These are phyloP conservation scores for Drosophila sproati DNA, from an alignment of 1,140 invertebrate species.

Conservation along the genomic window DNA sequence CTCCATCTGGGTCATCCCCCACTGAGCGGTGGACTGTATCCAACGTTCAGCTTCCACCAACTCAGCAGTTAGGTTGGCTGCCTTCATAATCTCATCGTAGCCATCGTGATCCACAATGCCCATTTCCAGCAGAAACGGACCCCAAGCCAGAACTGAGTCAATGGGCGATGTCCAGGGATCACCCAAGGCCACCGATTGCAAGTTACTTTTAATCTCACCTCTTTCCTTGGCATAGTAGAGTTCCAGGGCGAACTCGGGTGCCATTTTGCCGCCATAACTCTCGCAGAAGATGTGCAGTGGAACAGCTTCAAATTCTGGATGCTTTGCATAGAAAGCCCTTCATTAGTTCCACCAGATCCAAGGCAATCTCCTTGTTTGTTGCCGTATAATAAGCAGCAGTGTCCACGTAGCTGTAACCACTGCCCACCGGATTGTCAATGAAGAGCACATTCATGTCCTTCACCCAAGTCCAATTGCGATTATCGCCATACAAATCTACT, in stretches of 20 bases:
- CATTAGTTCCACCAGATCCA: conserved; percentile 91
- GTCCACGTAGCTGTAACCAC: conserved; percentile 94
- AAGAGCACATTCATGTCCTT: conserved; percentile 92
- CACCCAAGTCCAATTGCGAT: conserved; percentile 91
- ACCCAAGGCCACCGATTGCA: conserved; percentile 92
- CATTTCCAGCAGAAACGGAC: conserved; percentile 86
- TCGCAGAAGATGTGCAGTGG: conserved; percentile 93
- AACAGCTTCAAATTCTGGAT: conserved; percentile 89
- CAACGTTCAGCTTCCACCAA: conserved; percentile 86
- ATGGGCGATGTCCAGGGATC: conserved; percentile 95
- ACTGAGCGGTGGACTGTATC: conserved; percentile 87
- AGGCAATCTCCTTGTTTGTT: conserved; percentile 90
- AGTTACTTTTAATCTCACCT: conserved; percentile 88
- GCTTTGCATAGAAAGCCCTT: conserved; percentile 87
- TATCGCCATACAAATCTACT: conserved; percentile 87
- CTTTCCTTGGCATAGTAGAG: conserved; percentile 87
- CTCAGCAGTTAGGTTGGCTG: conserved; percentile 85
- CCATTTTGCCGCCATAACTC: conserved; percentile 96
- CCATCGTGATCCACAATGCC: conserved; percentile 88
- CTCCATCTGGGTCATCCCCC: conserved; percentile 87
- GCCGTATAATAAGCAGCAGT: conserved; percentile 86
- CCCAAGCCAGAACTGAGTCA: conserved; percentile 92
- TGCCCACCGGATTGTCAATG: conserved; percentile 95
- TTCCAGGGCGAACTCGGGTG: conserved; percentile 89
- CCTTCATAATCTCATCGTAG: conserved; percentile 85